phyloP scores from a whole-genome alignment of 2,888 invertebrate species.

The Cheilosia scutellata region DNA sequence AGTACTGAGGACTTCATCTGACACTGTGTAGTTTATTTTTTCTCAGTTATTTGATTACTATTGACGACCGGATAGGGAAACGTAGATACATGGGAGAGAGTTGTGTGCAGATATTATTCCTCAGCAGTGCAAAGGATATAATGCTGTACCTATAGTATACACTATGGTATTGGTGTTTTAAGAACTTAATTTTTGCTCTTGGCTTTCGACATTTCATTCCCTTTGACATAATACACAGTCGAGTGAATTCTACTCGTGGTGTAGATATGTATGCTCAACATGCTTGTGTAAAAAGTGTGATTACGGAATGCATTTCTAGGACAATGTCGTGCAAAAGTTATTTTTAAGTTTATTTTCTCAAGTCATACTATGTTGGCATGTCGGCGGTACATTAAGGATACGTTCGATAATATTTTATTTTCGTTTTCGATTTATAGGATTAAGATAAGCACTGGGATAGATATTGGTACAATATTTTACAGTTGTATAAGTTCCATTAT shows the following conservation, averaged over 20 bases:
- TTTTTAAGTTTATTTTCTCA: slow-evolving; percentile 61
- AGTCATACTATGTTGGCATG: slow-evolving; percentile 59
- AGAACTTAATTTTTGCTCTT: slow-evolving; percentile 63
- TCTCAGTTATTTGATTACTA: slow-evolving; percentile 64
- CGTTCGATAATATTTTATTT: slow-evolving; percentile 44
- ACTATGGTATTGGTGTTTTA: slow-evolving; percentile 21
- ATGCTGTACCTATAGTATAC: neutral
- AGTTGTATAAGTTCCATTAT: neutral
- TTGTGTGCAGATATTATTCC: slow-evolving; percentile 11
- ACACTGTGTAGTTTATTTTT: slow-evolving; percentile 56
- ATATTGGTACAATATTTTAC: neutral
- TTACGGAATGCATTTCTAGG: slow-evolving; percentile 48
- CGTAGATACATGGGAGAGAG: slow-evolving; percentile 7
- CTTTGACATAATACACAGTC: slow-evolving; percentile 48
- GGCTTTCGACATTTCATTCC: slow-evolving; percentile 59
- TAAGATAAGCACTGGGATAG: slow-evolving; percentile 4
- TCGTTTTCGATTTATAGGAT: slow-evolving; percentile 15
- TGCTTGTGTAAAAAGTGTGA: slow-evolving; percentile 18
- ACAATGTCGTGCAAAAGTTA: slow-evolving; percentile 46
- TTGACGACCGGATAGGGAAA: slow-evolving; percentile 58
- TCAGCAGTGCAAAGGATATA: neutral
- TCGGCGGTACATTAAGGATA: slow-evolving; percentile 58
- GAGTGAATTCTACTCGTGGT: slow-evolving; percentile 23
- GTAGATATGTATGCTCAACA: slow-evolving; percentile 1
- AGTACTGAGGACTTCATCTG: slow-evolving; percentile 25